Percentiles rank a stretch among this genome's conserved stretches.
These are phyloP conservation scores for Syngnathus rostellatus DNA, from an alignment of 2,797 vertebrate genomes.

Conservation along the genomic window DNA sequence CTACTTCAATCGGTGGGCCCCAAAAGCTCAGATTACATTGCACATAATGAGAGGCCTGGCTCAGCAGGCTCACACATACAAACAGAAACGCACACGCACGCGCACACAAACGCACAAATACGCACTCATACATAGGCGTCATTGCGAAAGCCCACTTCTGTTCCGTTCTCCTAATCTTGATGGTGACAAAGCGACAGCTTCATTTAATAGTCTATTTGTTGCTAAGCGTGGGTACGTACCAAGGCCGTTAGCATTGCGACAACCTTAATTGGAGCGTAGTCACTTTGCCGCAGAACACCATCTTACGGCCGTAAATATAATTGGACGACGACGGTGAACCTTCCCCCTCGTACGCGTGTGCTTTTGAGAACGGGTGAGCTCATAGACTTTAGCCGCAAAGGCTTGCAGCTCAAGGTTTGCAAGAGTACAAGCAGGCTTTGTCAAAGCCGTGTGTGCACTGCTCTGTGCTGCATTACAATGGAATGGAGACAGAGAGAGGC, in stretches of 20 bases:
- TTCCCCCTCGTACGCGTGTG: conserved; percentile 11
- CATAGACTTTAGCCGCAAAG: conserved; percentile 63
- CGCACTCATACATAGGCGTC: conserved; percentile 27
- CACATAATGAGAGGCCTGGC: conserved; percentile 79
- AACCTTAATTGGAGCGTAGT: conserved; percentile 23
- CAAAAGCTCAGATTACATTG: conserved; percentile 77
- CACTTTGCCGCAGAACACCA: conserved; percentile 11
- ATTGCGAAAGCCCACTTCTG: conserved; percentile 57
- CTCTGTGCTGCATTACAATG: conserved; percentile 68
- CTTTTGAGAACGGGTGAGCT: conserved; percentile 61
- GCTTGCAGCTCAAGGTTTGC: conserved; percentile 63
- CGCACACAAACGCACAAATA: conserved; percentile 14
- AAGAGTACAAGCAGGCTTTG: conserved; percentile 69
- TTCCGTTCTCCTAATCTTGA: conserved; percentile 46
- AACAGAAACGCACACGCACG: conserved; percentile 15
- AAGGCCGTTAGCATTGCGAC: conserved; percentile 54
- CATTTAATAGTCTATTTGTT: not conserved
- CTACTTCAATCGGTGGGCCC: conserved; percentile 62
- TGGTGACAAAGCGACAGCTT: conserved; percentile 45
- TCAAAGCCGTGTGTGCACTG: conserved; percentile 60
- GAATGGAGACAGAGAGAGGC: conserved; percentile 36
- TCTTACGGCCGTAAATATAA: conserved; percentile 18
- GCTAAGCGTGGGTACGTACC: conserved; percentile 12
- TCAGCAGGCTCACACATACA: conserved; percentile 63
- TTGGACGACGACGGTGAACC: conserved; percentile 14